Percentiles rank a stretch among this genome's conserved stretches.
Conservation (phyloP, 2,113 vertebrate species). For the Eudyptes chrysolophus region DNA sequence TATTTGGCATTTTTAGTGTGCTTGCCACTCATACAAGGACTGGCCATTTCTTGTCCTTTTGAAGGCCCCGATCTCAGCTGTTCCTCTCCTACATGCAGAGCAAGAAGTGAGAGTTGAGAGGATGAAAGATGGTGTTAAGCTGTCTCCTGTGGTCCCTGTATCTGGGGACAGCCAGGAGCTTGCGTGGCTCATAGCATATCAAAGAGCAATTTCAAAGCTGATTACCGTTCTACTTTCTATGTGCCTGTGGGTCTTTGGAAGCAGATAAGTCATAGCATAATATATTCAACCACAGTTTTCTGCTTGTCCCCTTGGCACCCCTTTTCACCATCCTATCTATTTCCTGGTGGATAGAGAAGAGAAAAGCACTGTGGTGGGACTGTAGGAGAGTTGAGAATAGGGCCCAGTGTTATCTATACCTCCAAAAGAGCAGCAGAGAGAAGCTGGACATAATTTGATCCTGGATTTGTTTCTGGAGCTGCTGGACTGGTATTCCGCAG, state of each 20-base stretch:
- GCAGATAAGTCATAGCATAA: not conserved
- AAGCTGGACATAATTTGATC: not conserved
- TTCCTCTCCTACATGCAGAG: not conserved
- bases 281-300: not conserved
- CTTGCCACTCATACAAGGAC: not conserved
- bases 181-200: not conserved
- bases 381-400: not conserved
- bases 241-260: not conserved
- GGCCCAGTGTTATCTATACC: not conserved
- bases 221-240: not conserved
- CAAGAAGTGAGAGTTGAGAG: not conserved
- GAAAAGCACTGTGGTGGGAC: not conserved
- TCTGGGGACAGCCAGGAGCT: not conserved
- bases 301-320: not conserved
- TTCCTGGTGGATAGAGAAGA: not conserved
- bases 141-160: not conserved
- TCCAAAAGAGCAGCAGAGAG: not conserved
- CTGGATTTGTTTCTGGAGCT: not conserved
- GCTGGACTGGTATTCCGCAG: not conserved
- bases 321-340: not conserved
- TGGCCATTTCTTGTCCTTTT: not conserved
- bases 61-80: not conserved
- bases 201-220: not conserved
- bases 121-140: not conserved
- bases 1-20: not conserved